Evolutionary conservation across 1,140 invertebrate species (phyloP), one percentile per base, ranked within the genome.

Genomic region (Leptinotarsa lineolata): DNA sequence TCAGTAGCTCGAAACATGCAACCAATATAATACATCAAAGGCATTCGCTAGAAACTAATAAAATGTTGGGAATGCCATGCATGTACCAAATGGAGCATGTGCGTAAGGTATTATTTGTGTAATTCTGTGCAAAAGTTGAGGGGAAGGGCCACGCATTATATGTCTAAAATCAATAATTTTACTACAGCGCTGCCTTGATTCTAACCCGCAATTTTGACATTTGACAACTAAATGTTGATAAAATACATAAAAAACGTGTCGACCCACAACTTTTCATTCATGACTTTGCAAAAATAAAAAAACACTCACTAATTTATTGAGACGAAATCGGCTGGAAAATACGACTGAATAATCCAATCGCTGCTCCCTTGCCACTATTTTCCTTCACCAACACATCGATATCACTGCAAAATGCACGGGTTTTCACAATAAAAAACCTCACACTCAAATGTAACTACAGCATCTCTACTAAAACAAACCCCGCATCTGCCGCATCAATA

Each of bases 401-500:
- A 44, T n/a, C 30, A 44, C 46, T 11, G 24, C n/a, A 54, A 16
- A 39, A 68, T 24, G 39, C 46, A 13, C 63, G n/a, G 16, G 15
- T 15, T 20, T 63, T 21, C 70, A 71, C 70, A 48, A n/a, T 30
- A 45, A 22, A 24, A 71, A 70, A 48, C 46, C 24, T 15, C 20
- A 44, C 30, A 63, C 30, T 60, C 39, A 63, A 68, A 69, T 59
- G 12, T 22, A 68, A 46, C n/a, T 58, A 61, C 68, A 72, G 45
- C 70, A 73, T 73, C 66, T 70, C 69, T 58, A 59, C 44, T 46
- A 72, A n/a, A 46, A 65, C 61, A 73, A 66, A 63, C 60, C 61
- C 76, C 76, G 76, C 74, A 74, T 16, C 54, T 21, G 63, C 64
- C 74, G 72, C 74, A 77, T 75, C 74, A 72, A 77, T 77, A 77